Evolutionary conservation across 2,888 invertebrate species (phyloP).

Genomic region (Priocnemis perturbator): DNA sequence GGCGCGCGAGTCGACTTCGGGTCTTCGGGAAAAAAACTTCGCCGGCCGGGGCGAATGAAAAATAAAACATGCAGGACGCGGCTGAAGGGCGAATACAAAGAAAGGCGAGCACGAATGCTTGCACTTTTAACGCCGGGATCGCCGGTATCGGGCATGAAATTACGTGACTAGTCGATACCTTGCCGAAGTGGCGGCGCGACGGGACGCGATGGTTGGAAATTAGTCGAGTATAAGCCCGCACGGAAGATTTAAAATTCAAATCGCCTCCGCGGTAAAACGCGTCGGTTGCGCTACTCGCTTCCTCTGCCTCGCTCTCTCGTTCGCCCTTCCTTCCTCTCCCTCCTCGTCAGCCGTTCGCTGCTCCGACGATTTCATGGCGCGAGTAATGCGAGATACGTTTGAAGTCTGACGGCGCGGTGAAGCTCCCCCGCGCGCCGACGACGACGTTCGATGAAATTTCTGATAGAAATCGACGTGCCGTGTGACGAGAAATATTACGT

Average conservation of each 20-base stretch:
- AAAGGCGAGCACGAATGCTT: too few relatives aligned
- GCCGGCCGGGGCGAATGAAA: too few relatives aligned
- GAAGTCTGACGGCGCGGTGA: slow-evolving; percentile 40
- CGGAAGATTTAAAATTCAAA: slow-evolving; percentile 62
- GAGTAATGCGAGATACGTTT: slow-evolving; percentile 53
- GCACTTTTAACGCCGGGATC: too few relatives aligned
- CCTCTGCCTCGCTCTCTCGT: slow-evolving; percentile 16
- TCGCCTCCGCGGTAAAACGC: slow-evolving; percentile 46
- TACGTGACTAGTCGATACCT: too few relatives aligned
- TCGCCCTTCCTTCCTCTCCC: not conserved
- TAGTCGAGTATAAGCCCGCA: slow-evolving; percentile 50
- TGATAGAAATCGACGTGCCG: slow-evolving; percentile 39
- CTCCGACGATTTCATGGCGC: slow-evolving; percentile 48
- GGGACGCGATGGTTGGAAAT: slow-evolving; percentile 40
- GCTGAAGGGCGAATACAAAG: too few relatives aligned
- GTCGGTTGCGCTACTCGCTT: slow-evolving; percentile 30
- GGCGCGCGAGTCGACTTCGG: too few relatives aligned
- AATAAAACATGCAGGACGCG: too few relatives aligned
- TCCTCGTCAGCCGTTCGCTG: slow-evolving; percentile 13
- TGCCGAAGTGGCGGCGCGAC: not conserved
- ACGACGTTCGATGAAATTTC: slow-evolving; percentile 25
- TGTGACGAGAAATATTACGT: slow-evolving; percentile 22
- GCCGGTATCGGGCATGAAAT: too few relatives aligned
- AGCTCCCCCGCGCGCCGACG: slow-evolving; percentile 19
- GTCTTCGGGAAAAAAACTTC: too few relatives aligned